Conservation (phyloP, 2,888 invertebrate species). For the Dasypogon diadema region DNA sequence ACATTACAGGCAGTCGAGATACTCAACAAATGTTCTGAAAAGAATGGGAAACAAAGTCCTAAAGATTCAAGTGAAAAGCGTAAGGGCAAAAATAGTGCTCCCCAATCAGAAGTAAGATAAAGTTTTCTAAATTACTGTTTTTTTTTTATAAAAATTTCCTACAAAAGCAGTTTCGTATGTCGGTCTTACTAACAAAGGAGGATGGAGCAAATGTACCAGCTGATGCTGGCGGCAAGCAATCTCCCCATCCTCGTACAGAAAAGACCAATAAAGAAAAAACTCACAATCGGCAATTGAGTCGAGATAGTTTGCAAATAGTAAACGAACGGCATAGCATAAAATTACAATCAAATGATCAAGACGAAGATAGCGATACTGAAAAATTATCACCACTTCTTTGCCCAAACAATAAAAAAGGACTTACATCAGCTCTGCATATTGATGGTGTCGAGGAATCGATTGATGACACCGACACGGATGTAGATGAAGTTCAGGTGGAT, state of each 20-base stretch:
- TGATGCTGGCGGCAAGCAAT: constrained; percentile 65
- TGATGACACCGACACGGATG: constrained; percentile 74
- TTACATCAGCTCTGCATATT: constrained; percentile 64
- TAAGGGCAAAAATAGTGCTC: constrained; percentile 64
- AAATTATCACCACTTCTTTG: constrained; percentile 81
- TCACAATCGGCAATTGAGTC: constrained; percentile 67
- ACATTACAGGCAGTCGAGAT: constrained; percentile 59
- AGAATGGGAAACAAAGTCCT: constrained; percentile 65
- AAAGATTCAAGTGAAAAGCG: constrained; percentile 61
- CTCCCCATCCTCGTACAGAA: constrained; percentile 60
- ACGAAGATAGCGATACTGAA: constrained; percentile 87
- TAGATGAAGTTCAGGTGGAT: constrained; percentile 57
- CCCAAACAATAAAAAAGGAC: constrained; percentile 57
- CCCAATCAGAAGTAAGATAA: constrained; percentile 25
- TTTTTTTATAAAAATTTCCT: background rate
- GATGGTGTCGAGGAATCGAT: constrained; percentile 72
- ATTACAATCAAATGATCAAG: constrained; percentile 65
- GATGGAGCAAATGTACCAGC: constrained; percentile 68
- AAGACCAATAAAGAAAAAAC: constrained; percentile 58
- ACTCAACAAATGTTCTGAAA: constrained; percentile 59
- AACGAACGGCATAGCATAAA: constrained; percentile 71
- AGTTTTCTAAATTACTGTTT: background rate
- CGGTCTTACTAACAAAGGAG: constrained; percentile 77
- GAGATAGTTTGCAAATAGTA: constrained; percentile 73
- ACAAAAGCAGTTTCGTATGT: constrained; percentile 75